phyloP scores from a whole-genome alignment of 2,113 vertebrate species.

The Chrysemys picta region DNA sequence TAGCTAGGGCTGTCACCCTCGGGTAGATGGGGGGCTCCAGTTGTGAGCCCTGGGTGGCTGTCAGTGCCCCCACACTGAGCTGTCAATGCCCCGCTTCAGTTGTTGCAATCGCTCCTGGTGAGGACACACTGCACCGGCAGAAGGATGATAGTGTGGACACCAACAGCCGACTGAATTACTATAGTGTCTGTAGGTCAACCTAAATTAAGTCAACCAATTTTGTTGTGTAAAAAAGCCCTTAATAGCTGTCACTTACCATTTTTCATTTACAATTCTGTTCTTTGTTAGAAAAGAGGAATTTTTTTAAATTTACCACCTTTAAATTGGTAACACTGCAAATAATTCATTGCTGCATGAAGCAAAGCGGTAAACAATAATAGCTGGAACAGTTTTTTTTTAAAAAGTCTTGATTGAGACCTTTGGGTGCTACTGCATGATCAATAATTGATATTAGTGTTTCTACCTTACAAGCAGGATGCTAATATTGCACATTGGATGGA shows the following conservation, averaged over 20 bases:
- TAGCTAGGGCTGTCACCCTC: too few species aligned
- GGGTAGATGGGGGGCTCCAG: too few species aligned
- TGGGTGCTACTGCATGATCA: background rate
- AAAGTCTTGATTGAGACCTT: background rate
- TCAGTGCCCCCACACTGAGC: too few species aligned
- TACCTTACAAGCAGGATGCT: constrained; percentile 6
- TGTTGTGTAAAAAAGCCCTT: background rate
- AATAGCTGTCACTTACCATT: background rate
- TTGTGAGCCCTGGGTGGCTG: too few species aligned
- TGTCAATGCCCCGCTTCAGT: too few species aligned
- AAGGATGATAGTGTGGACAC: too few species aligned
- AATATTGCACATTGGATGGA: background rate
- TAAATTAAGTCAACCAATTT: too few species aligned
- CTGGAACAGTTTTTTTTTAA: background rate
- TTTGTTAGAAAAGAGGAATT: background rate
- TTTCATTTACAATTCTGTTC: background rate
- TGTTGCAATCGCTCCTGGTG: too few species aligned
- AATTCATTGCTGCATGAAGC: background rate
- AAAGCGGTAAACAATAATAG: background rate
- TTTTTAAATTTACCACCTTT: background rate
- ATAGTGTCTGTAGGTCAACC: too few species aligned
- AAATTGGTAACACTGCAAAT: constrained; percentile 17
- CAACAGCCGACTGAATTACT: too few species aligned
- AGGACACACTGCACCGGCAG: too few species aligned
- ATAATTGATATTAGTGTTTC: background rate